Evolutionary conservation across 2,797 vertebrate species (phyloP).

Genomic region (Enteromius anoplus): DNA sequence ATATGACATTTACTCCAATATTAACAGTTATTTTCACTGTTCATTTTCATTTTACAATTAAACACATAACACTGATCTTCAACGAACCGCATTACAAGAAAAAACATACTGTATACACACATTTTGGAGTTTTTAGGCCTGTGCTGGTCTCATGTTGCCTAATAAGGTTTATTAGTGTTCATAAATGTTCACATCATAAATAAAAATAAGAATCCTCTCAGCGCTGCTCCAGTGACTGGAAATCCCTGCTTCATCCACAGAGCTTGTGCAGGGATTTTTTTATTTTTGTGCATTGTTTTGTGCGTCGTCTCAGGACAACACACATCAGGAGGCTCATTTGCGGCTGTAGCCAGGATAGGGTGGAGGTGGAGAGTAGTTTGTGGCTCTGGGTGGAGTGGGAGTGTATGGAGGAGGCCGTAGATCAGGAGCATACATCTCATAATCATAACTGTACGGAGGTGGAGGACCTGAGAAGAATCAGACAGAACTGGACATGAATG

Average conservation of each 20-base stretch:
- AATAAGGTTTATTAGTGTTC: background rate
- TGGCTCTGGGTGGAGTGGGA: constrained; percentile 73
- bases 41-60: background rate
- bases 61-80: constrained; percentile 13
- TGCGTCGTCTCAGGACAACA: background rate
- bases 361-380: constrained; percentile 83
- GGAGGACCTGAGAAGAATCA: constrained; percentile 76
- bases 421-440: constrained; percentile 82
- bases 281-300: background rate
- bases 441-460: constrained; percentile 85
- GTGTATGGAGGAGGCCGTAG: constrained; percentile 87
- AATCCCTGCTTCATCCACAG: background rate
- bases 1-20: background rate
- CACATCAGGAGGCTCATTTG: constrained; percentile 71
- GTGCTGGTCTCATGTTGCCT: background rate
- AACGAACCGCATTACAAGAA: constrained; percentile 26
- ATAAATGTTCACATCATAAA: background rate
- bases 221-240: background rate
- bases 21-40: constrained; percentile 5
- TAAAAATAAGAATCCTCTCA: background rate
- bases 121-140: background rate
- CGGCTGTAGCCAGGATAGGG: constrained; percentile 85
- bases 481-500: background rate
- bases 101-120: background rate
- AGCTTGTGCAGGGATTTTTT: background rate